phyloP scores from a whole-genome alignment of 2,113 vertebrate genomes.

The Synodontis membranacea region DNA sequence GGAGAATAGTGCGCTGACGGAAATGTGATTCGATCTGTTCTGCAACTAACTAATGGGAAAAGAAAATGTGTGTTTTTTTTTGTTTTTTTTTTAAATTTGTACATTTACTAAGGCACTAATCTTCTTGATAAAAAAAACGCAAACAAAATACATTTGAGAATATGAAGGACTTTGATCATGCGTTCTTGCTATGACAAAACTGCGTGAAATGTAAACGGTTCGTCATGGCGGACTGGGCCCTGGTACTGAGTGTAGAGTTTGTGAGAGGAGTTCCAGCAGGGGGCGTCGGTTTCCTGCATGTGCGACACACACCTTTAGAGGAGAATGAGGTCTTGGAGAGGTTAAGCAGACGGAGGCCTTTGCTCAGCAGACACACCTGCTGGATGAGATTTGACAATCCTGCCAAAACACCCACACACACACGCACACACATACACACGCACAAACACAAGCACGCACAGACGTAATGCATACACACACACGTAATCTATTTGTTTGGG shows the following conservation, averaged over 20 bases:
- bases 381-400: conserved; percentile 86
- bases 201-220: neutral
- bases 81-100: too few species aligned
- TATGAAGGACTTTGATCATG: too few species aligned
- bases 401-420: conserved; percentile 48
- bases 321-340: conserved; percentile 86
- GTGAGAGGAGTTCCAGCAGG: conserved; percentile 51
- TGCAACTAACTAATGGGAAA: too few species aligned
- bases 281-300: conserved; percentile 42
- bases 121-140: neutral
- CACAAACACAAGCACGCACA: neutral
- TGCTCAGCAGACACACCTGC: conserved; percentile 84
- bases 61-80: neutral
- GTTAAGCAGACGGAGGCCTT: conserved; percentile 84
- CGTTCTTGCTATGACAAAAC: too few species aligned
- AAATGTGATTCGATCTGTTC: conserved; percentile 8
- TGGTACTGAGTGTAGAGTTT: neutral
- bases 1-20: neutral
- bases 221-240: neutral
- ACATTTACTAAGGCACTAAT: neutral
- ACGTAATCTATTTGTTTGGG: neutral
- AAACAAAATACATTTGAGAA: too few species aligned
- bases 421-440: neutral
- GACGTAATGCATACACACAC: too few species aligned
- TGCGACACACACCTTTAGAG: conserved; percentile 75